Evolutionary conservation across 2,797 vertebrate species (phyloP).

Genomic region (Premnoplex brunnescens): DNA sequence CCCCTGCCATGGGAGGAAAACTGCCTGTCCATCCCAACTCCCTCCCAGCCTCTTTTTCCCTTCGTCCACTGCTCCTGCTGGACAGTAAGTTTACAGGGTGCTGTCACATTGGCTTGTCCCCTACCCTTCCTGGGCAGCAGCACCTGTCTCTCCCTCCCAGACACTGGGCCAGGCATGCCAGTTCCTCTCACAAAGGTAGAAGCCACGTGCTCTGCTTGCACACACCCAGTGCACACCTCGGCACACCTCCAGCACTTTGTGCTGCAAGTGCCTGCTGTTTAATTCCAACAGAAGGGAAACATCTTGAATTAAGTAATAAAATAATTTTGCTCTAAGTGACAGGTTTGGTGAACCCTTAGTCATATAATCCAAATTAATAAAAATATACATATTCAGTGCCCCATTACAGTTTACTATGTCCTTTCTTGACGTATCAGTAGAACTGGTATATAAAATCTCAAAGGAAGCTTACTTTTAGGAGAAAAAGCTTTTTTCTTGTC

Average conservation of each 20-base stretch:
- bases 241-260: neutral
- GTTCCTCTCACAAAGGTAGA: neutral
- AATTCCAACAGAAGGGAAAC: neutral
- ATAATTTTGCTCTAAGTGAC: neutral
- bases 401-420: neutral
- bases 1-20: neutral
- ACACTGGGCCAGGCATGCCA: neutral
- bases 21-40: neutral
- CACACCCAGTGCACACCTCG: neutral
- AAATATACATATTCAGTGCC: neutral
- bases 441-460: neutral
- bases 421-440: neutral
- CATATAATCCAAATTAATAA: neutral
- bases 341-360: neutral
- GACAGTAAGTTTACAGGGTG: neutral
- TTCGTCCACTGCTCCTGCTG: too few relatives aligned
- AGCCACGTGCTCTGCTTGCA: fast-evolving
- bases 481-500: neutral
- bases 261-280: neutral
- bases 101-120: fast-evolving
- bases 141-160: fast-evolving
- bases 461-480: neutral
- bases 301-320: neutral
- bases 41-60: neutral
- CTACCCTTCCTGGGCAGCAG: neutral